A percentile compares a stretch with the other conserved stretches of the same genome.
phyloP scores from a whole-genome alignment of 2,113 vertebrate genomes.

The Solenodon paradoxus region DNA sequence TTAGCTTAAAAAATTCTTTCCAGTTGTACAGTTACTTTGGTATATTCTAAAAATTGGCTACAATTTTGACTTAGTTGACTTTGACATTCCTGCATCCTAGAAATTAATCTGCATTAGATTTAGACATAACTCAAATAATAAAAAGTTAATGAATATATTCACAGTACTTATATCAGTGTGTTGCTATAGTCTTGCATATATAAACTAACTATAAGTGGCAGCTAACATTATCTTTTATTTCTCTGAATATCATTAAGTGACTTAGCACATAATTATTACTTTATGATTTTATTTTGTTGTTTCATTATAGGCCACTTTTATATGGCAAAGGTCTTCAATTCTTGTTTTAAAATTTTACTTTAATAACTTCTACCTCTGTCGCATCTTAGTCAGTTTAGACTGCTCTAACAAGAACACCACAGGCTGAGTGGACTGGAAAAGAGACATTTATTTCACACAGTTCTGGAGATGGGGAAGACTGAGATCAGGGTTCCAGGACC shows the following conservation, averaged over 20 bases:
- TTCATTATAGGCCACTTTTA: background rate
- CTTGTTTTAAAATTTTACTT: background rate
- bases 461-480: background rate
- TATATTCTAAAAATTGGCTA: background rate
- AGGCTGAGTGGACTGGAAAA: background rate
- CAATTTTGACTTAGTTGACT: background rate
- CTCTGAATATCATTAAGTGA: background rate
- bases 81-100: background rate
- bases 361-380: background rate
- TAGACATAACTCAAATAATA: background rate
- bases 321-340: background rate
- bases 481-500: background rate
- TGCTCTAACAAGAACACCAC: background rate
- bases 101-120: background rate
- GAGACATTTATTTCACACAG: background rate
- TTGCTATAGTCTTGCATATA: background rate
- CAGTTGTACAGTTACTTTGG: background rate
- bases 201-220: background rate
- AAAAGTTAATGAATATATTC: background rate
- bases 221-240: background rate
- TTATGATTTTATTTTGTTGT: background rate
- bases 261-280: background rate
- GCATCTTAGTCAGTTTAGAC: background rate
- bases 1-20: background rate
- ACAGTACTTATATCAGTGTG: background rate